A percentile compares a stretch with the other conserved stretches of the same genome.
phyloP scores from a whole-genome alignment of 2,888 invertebrate genomes.

The Mesorhabditis sp. region DNA sequence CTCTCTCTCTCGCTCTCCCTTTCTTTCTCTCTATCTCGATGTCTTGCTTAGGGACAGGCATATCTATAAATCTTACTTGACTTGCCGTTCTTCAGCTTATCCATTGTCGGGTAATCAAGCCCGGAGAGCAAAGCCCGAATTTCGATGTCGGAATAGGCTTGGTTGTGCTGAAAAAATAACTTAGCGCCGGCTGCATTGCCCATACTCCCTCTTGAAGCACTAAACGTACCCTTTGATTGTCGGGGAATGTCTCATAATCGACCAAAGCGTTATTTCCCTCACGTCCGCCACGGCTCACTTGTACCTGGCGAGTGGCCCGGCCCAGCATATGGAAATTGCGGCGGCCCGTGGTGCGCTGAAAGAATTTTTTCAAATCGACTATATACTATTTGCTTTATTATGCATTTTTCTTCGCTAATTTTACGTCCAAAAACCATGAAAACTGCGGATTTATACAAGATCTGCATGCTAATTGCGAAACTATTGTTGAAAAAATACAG shows the following conservation, averaged over 20 bases:
- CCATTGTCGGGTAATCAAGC: neutral
- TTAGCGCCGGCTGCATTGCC: no score
- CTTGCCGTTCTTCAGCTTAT: neutral
- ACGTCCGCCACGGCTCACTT: conserved; percentile 58
- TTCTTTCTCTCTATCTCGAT: no score
- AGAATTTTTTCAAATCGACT: no score
- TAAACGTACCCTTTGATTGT: neutral
- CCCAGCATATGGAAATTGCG: conserved; percentile 58
- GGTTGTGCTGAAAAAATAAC: no score
- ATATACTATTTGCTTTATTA: neutral
- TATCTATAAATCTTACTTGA: no score
- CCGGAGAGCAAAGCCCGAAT: neutral
- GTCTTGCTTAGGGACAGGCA: no score
- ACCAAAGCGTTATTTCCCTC: conserved; percentile 65
- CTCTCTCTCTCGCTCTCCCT: no score
- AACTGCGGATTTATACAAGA: neutral
- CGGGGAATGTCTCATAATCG: conserved; percentile 30
- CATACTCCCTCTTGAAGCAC: neutral
- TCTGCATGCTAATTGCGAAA: neutral
- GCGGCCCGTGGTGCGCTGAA: conserved; percentile 53
- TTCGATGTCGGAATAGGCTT: neutral
- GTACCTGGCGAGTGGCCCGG: conserved; percentile 59
- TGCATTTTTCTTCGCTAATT: neutral
- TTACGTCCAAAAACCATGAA: no score
- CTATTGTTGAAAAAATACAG: no score